Base-by-base conservation (phyloP, 2,888 invertebrate genomes). In the Nomada fucata region DNA sequence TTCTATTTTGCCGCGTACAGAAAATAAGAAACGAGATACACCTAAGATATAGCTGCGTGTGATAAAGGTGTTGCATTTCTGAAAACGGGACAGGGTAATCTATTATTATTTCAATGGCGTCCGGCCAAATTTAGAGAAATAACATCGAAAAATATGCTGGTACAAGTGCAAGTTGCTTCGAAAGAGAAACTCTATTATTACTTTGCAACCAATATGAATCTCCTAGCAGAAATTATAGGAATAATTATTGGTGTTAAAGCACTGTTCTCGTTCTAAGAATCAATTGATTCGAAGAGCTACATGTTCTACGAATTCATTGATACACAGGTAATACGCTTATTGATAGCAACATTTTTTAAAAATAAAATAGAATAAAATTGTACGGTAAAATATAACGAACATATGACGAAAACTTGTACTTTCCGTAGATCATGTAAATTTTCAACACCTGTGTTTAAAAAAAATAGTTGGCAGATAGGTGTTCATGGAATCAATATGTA, bases 51-150 rank as follows among this genome's bases (percentile, higher is more conserved):
- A 59, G 42, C 7, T 23, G 11, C 9, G 23, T 10, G 20, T 18
- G 63, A 75, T 52, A 71, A 68, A 26, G 57, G 73, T 74, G 55
- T 47, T 52, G 26, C 61, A 61, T 69, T 73, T 75, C 68, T 61
- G 50, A 80, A 57, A 77, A 65, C 79, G 68, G 84, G 80, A 69
- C 83, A 47, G 77, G 87, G 59, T 50, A 71, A 74, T 84, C 89
- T 89, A 89, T 89, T 87, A 88, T 89, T 89, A 79, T 86, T 82
- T 76, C 65, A 53, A 42, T 87, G 89, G 89, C 89, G 29, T 68
- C 42, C 15, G 15, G 88, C 89, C 89, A 89, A 76, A 73, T 79
- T 86, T 79, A 47, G 57, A 76, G 75, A 76, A 83, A 84, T 71
- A 75, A 81, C 52, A 29, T n/a, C n/a, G 79, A 53, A 75, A 83